A percentile compares a stretch with the other conserved stretches of the same genome.
phyloP scores from a whole-genome alignment of 2,888 invertebrate species.

The Meteorus colon region DNA sequence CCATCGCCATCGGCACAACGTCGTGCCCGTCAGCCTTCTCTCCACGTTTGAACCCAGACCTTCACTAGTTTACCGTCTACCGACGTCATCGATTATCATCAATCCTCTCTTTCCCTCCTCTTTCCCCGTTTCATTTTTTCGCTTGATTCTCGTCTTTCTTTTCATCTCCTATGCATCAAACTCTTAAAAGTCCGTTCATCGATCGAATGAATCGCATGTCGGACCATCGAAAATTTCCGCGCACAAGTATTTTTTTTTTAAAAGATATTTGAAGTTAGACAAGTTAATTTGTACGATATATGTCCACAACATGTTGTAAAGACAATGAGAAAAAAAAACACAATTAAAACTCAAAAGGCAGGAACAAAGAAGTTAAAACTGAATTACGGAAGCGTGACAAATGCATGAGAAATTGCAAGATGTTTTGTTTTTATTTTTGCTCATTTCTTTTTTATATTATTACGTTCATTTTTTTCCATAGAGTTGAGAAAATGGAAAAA shows the following conservation, averaged over 20 bases:
- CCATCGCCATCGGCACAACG: constrained; percentile 59
- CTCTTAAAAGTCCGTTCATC: not conserved
- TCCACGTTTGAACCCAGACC: constrained; percentile 52
- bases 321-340: not conserved
- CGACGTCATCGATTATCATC: constrained; percentile 54
- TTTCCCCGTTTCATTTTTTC: not conserved
- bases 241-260: not conserved
- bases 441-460: constrained; percentile 3
- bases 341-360: not conserved
- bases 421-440: not conserved
- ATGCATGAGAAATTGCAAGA: not conserved
- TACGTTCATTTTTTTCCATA: not conserved
- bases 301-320: not conserved
- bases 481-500: too few relatives aligned
- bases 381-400: not conserved
- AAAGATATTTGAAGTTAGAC: not conserved
- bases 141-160: not conserved
- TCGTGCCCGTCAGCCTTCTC: constrained; percentile 53
- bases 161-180: not conserved
- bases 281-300: not conserved
- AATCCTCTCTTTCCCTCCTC: constrained; percentile 44
- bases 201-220: constrained; percentile 14
- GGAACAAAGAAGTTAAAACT: not conserved
- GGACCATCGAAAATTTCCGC: not conserved
- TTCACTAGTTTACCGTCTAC: constrained; percentile 49